These are phyloP conservation scores for Phyllotreta cruciferae DNA, from an alignment of 2,888 invertebrate genomes.

Conservation along the genomic window DNA sequence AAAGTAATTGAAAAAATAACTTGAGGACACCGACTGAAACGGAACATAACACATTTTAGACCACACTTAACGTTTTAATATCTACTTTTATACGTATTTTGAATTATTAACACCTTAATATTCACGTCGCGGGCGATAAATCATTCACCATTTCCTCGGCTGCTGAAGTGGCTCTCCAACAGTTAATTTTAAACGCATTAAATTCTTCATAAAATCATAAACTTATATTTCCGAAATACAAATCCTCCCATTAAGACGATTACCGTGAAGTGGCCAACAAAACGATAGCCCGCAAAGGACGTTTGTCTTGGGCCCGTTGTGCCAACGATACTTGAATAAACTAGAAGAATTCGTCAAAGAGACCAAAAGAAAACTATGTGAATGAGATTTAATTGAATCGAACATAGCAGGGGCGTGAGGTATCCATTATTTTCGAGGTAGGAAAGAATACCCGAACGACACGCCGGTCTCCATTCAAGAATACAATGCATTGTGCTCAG, in stretches of 20 bases:
- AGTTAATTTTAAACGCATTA: constrained; percentile 30
- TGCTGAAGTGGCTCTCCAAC: constrained; percentile 24
- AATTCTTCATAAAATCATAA: constrained; percentile 32
- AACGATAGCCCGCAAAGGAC: constrained; percentile 9
- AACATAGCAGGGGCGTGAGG: constrained; percentile 59
- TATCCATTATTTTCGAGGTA: constrained; percentile 42
- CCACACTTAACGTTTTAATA: constrained; percentile 1
- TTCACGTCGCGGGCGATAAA: constrained; percentile 18
- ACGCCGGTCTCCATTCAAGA: constrained; percentile 54
- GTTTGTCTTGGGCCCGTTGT: constrained; percentile 31
- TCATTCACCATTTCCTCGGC: constrained; percentile 18
- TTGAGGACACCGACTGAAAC: too few relatives aligned
- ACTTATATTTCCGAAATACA: constrained; percentile 25
- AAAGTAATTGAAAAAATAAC: too few relatives aligned
- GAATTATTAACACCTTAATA: constrained; percentile 23
- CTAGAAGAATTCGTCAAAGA: constrained; percentile 15
- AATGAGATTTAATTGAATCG: constrained; percentile 59
- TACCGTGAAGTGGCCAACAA: constrained; percentile 22
- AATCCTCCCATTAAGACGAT: constrained; percentile 32
- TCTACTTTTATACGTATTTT: constrained; percentile 21
- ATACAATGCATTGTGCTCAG: constrained; percentile 45
- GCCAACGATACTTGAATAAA: constrained; percentile 25
- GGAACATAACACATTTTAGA: too few relatives aligned
- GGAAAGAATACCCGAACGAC: constrained; percentile 52
- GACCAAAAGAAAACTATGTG: constrained; percentile 31